Evolutionary conservation across 1,140 invertebrate genomes (phyloP).

Genomic region (Paracyclopina nana): DNA sequence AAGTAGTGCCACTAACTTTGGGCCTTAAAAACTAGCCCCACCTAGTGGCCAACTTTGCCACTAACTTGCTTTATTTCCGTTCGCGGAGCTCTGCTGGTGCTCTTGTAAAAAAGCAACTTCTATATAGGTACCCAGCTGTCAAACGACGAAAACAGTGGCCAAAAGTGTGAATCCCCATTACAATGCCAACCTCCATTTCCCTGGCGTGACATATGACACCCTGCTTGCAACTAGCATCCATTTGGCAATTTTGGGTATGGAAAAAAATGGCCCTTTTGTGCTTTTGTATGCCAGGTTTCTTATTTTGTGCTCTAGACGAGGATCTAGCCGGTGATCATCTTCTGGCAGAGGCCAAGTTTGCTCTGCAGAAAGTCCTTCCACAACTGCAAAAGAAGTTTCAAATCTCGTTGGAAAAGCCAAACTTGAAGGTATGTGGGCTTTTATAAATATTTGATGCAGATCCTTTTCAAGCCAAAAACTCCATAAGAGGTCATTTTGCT

Average conservation of each 20-base stretch:
- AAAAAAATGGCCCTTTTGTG: neutral
- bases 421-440: constrained; percentile 1
- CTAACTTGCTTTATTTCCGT: too few relatives aligned
- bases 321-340: constrained; percentile 9
- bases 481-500: too few relatives aligned
- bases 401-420: constrained; percentile 8
- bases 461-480: too few relatives aligned
- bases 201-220: neutral
- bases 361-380: neutral
- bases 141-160: constrained; percentile 7
- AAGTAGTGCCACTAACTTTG: too few relatives aligned
- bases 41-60: too few relatives aligned
- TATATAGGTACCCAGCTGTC: constrained; percentile 3
- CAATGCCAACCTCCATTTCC: constrained; percentile 6
- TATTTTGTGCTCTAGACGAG: constrained; percentile 6
- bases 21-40: too few relatives aligned
- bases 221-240: neutral
- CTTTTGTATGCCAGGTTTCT: neutral
- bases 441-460: too few relatives aligned
- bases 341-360: constrained; percentile 5
- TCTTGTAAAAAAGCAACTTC: too few relatives aligned
- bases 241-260: constrained; percentile 6
- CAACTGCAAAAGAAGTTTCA: constrained; percentile 12
- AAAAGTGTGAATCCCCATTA: constrained; percentile 14
- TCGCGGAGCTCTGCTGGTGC: too few relatives aligned